Evolutionary conservation across 2,797 vertebrate genomes (phyloP).

Genomic region (Pipistrellus nathusii): DNA sequence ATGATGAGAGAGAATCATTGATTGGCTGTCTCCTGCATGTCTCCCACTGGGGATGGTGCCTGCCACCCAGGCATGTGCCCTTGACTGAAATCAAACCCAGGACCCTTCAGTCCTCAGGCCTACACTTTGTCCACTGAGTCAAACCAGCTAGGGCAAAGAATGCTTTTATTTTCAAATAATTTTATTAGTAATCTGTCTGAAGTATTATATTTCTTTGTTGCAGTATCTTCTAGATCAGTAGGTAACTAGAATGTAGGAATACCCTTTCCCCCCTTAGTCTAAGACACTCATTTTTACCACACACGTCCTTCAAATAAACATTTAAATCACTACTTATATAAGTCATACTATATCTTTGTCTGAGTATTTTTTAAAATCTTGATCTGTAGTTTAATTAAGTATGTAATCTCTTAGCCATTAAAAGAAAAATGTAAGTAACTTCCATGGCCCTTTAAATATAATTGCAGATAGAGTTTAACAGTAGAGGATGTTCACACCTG

Average conservation of each 20-base stretch:
- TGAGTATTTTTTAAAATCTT: neutral
- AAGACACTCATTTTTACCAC: neutral
- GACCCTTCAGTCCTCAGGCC: too few relatives aligned
- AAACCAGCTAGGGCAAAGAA: too few relatives aligned
- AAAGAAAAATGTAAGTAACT: slow-evolving; percentile 21
- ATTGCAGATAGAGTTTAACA: neutral
- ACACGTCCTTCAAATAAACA: neutral
- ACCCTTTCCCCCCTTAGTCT: too few relatives aligned
- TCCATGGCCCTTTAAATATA: neutral
- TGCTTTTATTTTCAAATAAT: neutral
- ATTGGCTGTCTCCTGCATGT: too few relatives aligned
- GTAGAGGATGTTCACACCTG: neutral
- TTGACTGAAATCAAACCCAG: too few relatives aligned
- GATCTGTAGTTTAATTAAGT: slow-evolving; percentile 26
- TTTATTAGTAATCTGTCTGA: neutral
- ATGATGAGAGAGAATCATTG: too few relatives aligned
- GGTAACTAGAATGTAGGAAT: neutral
- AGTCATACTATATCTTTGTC: neutral
- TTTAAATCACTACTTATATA: neutral
- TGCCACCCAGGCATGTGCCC: too few relatives aligned
- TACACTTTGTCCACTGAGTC: too few relatives aligned
- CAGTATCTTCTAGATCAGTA: neutral
- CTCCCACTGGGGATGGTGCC: too few relatives aligned
- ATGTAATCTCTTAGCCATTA: slow-evolving; percentile 2
- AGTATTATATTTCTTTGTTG: neutral